Base-by-base conservation (phyloP, 2,888 invertebrate species). In the Rhaphigaster nebulosa region DNA sequence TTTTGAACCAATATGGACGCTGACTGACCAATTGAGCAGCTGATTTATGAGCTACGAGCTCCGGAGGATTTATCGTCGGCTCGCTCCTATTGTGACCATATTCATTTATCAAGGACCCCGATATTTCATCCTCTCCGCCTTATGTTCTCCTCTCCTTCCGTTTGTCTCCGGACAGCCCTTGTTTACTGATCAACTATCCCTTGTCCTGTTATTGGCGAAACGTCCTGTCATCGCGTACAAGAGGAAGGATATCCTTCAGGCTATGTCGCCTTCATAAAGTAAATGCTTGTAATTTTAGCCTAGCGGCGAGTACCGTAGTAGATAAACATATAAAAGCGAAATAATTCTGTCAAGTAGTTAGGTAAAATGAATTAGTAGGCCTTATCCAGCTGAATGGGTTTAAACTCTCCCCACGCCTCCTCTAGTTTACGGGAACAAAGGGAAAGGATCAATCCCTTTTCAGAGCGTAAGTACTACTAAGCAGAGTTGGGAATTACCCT, bases 1-100 rank as follows among this genome's bases (percentile, higher is more conserved):
- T 76, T 65, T 76, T 76, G 70, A 76, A 76, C 34, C 70, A 76
- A 76, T 76, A 76, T 76, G 70, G 70, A 76, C 34, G 70, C 70
- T 29, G 34, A 38, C 70, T 76, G 70, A 76, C 34, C 70, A 76
- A 76, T 76, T 76, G 70, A 76, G 38, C 70, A 76, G 6, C 70
- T 76, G 70, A 76, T 76, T 76, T 76, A 76, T 76, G 70, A 76
- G 34, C 18, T 1, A 76, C 10, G 65, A 65, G 70, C 70, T 38
- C 6, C 18, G 20, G 34, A 76, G 34, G 70, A 76, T 76, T 76
- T 76, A 76, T 76, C 70, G 34, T 26, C 70, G 34, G 20, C 38
- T 13, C 20, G 20, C 70, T 76, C 38, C 70, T 76, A 76, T 76
- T 76, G 70, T 76, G 70, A 38, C 70, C 70, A 76, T 76, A 76